Base-by-base conservation (phyloP, 2,797 vertebrate species). In the Hoplostethus mediterraneus region DNA sequence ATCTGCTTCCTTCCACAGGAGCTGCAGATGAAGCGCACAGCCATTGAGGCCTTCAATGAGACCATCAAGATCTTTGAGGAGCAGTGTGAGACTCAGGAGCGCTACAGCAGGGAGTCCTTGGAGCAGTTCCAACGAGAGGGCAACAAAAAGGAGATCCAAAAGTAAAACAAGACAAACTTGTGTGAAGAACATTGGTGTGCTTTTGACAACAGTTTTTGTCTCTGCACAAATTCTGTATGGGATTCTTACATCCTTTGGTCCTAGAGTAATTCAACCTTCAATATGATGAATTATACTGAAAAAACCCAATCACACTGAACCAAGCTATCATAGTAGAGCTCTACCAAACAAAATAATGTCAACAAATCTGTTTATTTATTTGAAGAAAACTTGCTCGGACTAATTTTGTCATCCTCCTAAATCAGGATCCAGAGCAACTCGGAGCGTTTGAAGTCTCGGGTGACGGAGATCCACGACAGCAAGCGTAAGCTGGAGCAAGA, bases 61-160 rank as follows among this genome's bases (percentile, higher is more conserved):
- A 98, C 97, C 3, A 98, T 98, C 92, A 98, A 98, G 93, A 98
- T 98, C 92, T 98, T 98, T 0, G 97, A 98, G 69, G 97, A 98
- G 84, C 97, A 98, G 85, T 96, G 95, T 71, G 96, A 97, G 92
- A 97, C 96, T 0, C 96, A 98, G 89, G 96, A 97, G 90, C 95
- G 95, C 28, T 97, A 95, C 91, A 97, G 96, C 94, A 95, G 95
- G 85, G 96, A 97, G 61, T 97, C 96, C 69, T 87, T 98, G 5
- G 96, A 97, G 89, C 94, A 95, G 57, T 98, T 97, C 90, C 94
- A 95, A 0, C 90, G 95, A 0, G 97, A 98, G 74, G 97, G 97
- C 79, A 98, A 98, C 0, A 96, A 97, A 75, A 97, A 97, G 79
- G 97, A 98, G 91, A 95, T 98, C 85, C 96, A 98, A 69, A 95